Base-by-base conservation (phyloP, 2,888 invertebrate species). In the Axea sp. region DNA sequence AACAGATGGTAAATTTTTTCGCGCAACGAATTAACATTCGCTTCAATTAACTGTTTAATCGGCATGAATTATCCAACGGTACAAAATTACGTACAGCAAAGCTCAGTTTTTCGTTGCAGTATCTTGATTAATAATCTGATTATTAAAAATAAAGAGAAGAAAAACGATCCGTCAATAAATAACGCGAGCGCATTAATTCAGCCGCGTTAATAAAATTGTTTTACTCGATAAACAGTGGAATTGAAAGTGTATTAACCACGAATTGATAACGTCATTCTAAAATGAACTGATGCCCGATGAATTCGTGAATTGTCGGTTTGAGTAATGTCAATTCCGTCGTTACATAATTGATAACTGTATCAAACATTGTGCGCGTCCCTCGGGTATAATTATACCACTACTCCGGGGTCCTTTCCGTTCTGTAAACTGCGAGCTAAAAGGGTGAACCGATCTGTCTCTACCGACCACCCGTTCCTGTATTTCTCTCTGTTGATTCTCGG, bases 291-390 rank as follows among this genome's bases (percentile, higher is more conserved):
- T n/a, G 39, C 11, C 30, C 62, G 49, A 22, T 19, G 26, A 55
- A 19, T 47, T 30, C 30, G 55, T 28, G 37, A 57, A 67, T 67
- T 57, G 57, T 60, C 68, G 53, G 39, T 14, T 53, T 19, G 60
- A 60, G 60, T 60, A 60, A 53, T 60, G 69, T 69, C 69, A 69
- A 60, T 51, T 53, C 33, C 45, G 53, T 67, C 69, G 30, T 60
- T 60, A 55, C 69, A 62, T 57, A 71, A 71, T 71, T 71, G 62
- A 71, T 71, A 64, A 71, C 62, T 60, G 51, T 69, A 71, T 71
- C 71, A 71, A 71, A 71, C 71, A 62, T 45, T 47, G 60, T 39
- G 43, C 45, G 28, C 37, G 49, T 68, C 69, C 45, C 53, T 12
- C n/a, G 60, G 69, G 69, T 26, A 53, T 69, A 69, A 69, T 69